Conservation (phyloP, 2,888 invertebrate genomes). For the Microdon myrmicae region DNA sequence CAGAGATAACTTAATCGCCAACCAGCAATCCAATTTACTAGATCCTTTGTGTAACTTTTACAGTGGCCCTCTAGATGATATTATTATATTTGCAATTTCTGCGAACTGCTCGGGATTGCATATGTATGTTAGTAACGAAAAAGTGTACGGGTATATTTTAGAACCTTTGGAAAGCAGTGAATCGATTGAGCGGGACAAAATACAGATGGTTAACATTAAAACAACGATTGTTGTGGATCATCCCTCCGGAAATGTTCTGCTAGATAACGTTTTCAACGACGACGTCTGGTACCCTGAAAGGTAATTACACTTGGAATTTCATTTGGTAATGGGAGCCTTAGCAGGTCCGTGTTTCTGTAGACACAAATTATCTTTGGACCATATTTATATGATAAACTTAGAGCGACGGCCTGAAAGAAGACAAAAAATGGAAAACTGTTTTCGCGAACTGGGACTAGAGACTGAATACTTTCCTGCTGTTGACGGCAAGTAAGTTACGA, state of each 20-base stretch:
- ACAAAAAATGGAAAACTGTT: slow-evolving; percentile 80
- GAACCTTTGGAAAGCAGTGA: slow-evolving; percentile 81
- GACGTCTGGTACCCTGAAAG: slow-evolving; percentile 64
- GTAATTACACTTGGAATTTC: slow-evolving; percentile 35
- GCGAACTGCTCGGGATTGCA: slow-evolving; percentile 76
- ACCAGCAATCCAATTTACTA: slow-evolving; percentile 54
- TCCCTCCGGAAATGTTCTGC: slow-evolving; percentile 66
- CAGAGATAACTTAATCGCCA: slow-evolving; percentile 55
- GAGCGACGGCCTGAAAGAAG: slow-evolving; percentile 82
- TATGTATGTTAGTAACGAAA: slow-evolving; percentile 83
- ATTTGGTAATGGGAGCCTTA: background rate
- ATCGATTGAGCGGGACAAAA: slow-evolving; percentile 72
- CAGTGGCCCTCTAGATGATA: slow-evolving; percentile 87
- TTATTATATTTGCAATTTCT: slow-evolving; percentile 89
- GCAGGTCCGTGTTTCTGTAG: slow-evolving; percentile 56
- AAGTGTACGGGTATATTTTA: slow-evolving; percentile 83
- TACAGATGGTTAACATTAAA: slow-evolving; percentile 81
- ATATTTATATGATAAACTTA: slow-evolving; percentile 93
- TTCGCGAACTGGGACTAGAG: slow-evolving; percentile 84
- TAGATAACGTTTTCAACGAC: slow-evolving; percentile 65
- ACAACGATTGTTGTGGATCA: slow-evolving; percentile 78
- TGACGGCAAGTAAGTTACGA: slow-evolving; percentile 81
- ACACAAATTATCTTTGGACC: slow-evolving; percentile 78
- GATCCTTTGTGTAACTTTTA: slow-evolving; percentile 68
- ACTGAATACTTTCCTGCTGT: slow-evolving; percentile 82